Evolutionary conservation across 2,113 vertebrate species (phyloP).

Genomic region (Excalfactoria chinensis): DNA sequence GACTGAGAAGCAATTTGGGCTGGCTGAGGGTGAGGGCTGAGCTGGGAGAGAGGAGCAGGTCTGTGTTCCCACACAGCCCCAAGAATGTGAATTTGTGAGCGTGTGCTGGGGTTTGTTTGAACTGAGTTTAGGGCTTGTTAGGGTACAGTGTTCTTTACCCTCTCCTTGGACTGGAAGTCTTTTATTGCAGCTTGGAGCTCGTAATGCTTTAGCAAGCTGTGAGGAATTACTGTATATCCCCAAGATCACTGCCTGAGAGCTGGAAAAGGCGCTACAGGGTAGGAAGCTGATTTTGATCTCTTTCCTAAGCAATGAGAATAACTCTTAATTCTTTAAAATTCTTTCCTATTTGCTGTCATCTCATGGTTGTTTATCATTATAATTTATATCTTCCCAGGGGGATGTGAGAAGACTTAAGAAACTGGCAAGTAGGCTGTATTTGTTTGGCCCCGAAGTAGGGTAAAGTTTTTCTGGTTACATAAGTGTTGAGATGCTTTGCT

Average conservation of each 20-base stretch:
- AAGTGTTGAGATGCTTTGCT: constrained; percentile 5
- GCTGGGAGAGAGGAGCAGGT: not conserved
- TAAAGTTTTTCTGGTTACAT: not conserved
- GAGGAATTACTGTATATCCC: constrained; percentile 43
- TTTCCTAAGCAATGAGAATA: constrained; percentile 41
- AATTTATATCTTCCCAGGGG: not conserved
- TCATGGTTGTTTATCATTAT: not conserved
- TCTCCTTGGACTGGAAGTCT: not conserved
- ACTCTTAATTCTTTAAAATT: constrained; percentile 25
- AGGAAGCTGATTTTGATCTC: constrained; percentile 52
- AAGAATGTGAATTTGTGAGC: not conserved
- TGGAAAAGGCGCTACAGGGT: not conserved
- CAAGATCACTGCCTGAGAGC: not conserved
- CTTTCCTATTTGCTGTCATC: not conserved
- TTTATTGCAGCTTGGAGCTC: constrained; percentile 11
- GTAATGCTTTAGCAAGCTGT: constrained; percentile 48
- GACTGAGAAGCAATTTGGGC: not conserved
- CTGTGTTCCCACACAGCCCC: fast-evolving
- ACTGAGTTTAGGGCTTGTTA: not conserved
- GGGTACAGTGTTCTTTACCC: not conserved
- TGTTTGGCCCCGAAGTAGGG: constrained; percentile 25
- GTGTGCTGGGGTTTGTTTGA: not conserved
- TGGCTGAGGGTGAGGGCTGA: not conserved
- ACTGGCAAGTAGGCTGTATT: not conserved
- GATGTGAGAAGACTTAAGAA: not conserved